Conservation (phyloP, 2,113 vertebrate genomes). For the Litocranius walleri region DNA sequence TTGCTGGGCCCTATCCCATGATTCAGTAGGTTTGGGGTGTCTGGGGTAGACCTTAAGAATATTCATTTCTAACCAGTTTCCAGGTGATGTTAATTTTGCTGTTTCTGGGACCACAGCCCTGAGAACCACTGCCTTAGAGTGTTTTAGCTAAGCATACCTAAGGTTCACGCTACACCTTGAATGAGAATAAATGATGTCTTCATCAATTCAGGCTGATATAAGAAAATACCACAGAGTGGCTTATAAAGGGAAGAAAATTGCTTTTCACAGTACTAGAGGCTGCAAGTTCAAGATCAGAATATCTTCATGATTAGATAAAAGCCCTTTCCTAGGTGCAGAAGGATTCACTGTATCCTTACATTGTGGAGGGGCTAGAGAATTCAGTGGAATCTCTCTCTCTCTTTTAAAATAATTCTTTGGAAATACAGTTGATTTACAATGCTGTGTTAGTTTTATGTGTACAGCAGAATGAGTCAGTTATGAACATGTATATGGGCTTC, state of each 20-base stretch:
- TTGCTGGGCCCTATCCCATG: neutral
- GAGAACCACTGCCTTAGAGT: neutral
- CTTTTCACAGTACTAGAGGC: neutral
- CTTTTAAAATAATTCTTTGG: neutral
- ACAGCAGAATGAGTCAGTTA: neutral
- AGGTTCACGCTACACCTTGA: neutral
- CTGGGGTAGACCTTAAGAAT: neutral
- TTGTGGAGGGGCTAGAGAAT: neutral
- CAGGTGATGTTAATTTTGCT: neutral
- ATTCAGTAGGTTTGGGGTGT: neutral
- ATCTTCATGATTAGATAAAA: neutral
- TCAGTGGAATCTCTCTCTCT: neutral
- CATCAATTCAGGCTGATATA: neutral
- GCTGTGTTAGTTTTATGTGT: neutral
- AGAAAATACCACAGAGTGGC: neutral
- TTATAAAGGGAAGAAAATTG: neutral
- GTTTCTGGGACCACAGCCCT: neutral
- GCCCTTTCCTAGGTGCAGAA: neutral
- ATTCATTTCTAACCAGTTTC: neutral
- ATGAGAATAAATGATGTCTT: neutral
- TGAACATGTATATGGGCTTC: neutral
- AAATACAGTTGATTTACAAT: neutral
- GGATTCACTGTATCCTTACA: neutral
- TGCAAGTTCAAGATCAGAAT: neutral
- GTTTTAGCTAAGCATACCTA: neutral